Evolutionary conservation across 2,113 vertebrate species (phyloP).

Genomic region (Ondatra zibethicus): DNA sequence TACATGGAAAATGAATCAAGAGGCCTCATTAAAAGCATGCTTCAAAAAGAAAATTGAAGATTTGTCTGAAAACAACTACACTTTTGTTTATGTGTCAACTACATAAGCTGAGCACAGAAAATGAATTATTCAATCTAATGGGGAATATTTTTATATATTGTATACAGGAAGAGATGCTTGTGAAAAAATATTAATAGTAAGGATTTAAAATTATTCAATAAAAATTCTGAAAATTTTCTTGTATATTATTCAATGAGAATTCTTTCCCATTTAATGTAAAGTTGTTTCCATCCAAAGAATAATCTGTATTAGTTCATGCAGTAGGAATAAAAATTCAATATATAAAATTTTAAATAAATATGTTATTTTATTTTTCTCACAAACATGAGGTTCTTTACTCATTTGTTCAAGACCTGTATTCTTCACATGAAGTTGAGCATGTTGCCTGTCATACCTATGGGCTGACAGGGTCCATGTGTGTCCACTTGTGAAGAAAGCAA

Average conservation of each 20-base stretch:
- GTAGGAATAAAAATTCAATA: background rate
- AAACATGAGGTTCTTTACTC: background rate
- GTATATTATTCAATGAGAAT: background rate
- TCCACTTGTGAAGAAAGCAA: background rate
- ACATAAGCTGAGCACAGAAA: background rate
- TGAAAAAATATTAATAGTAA: background rate
- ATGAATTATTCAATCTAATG: background rate
- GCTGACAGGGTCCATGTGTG: background rate
- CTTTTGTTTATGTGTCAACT: background rate
- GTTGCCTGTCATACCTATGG: background rate
- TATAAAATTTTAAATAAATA: background rate
- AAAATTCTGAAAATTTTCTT: background rate
- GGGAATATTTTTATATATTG: slow-evolving; percentile 21
- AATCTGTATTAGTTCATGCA: background rate
- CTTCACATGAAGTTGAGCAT: background rate
- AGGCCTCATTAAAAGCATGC: background rate
- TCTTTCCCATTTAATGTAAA: background rate
- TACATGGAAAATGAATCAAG: slow-evolving; percentile 4
- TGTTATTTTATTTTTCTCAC: background rate
- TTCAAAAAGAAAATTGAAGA: background rate
- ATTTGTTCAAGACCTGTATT: background rate
- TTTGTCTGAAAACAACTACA: background rate
- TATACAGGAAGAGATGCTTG: background rate
- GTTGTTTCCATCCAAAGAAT: background rate
- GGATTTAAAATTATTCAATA: background rate